Evolutionary conservation across 2,888 invertebrate species (phyloP).

Genomic region (Geotrupes spiniger): DNA sequence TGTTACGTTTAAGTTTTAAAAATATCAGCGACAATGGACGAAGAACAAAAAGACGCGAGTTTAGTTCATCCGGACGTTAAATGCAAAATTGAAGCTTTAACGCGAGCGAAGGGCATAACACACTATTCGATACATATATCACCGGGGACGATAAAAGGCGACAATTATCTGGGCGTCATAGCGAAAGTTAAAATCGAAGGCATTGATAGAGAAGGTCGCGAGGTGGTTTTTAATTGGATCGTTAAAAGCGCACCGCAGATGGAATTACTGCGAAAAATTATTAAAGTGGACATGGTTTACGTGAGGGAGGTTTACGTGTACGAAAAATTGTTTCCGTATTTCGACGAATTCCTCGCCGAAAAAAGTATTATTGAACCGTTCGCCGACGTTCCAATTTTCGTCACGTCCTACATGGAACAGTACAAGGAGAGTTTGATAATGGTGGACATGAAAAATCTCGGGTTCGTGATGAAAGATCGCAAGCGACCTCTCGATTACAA

Average conservation of each 20-base stretch:
- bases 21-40: too few relatives aligned
- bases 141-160: slow-evolving; percentile 32
- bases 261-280: slow-evolving; percentile 28
- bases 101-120: background rate
- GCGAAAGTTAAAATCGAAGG: slow-evolving; percentile 21
- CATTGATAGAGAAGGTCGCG: background rate
- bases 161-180: slow-evolving; percentile 37
- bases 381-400: slow-evolving; percentile 23
- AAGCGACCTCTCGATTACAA: slow-evolving; percentile 31
- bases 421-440: slow-evolving; percentile 31
- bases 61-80: slow-evolving; percentile 3
- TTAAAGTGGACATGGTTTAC: slow-evolving; percentile 31
- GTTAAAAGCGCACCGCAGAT: slow-evolving; percentile 34
- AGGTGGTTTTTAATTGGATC: slow-evolving; percentile 25
- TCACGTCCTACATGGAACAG: slow-evolving; percentile 22
- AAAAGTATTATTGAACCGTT: slow-evolving; percentile 22
- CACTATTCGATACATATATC: background rate
- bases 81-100: background rate
- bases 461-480: slow-evolving; percentile 29
- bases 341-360: slow-evolving; percentile 31
- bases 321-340: slow-evolving; percentile 30
- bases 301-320: slow-evolving; percentile 36
- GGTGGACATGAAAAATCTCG: slow-evolving; percentile 32
- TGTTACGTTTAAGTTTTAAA: too few relatives aligned
- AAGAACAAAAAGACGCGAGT: background rate